Evolutionary conservation across 2,113 vertebrate genomes (phyloP).

Genomic region (Perca fluviatilis): DNA sequence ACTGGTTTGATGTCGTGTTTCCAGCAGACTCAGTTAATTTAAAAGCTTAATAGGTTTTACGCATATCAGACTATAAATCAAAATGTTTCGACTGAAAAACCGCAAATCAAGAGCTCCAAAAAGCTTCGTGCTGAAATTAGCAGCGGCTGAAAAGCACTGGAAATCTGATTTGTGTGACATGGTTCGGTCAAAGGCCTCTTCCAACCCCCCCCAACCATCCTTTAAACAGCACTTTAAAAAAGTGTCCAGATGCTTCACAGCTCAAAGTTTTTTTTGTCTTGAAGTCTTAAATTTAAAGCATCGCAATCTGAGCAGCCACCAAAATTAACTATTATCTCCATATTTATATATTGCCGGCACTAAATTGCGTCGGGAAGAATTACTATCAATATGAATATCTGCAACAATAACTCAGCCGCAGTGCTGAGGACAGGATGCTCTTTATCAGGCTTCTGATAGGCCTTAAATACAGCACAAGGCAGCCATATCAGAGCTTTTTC

Average conservation of each 20-base stretch:
- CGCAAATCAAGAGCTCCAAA: slow-evolving; percentile 63
- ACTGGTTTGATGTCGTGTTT: slow-evolving; percentile 42
- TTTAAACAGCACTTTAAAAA: slow-evolving; percentile 73
- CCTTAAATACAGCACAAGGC: slow-evolving; percentile 84
- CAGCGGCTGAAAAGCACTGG: slow-evolving; percentile 49
- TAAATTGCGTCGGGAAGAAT: slow-evolving; percentile 85
- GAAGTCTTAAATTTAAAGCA: slow-evolving; percentile 73
- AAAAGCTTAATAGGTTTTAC: slow-evolving; percentile 68
- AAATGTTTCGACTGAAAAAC: slow-evolving; percentile 53
- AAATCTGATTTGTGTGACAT: slow-evolving; percentile 72
- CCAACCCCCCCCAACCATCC: slow-evolving; percentile 17
- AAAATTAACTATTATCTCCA: slow-evolving; percentile 84
- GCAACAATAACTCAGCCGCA: slow-evolving; percentile 81
- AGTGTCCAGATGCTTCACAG: slow-evolving; percentile 70
- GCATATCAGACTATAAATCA: slow-evolving; percentile 63
- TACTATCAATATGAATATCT: slow-evolving; percentile 85
- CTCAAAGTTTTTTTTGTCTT: slow-evolving; percentile 56
- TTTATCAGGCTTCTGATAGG: slow-evolving; percentile 83
- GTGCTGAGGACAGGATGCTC: slow-evolving; percentile 80
- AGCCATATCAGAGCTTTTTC: slow-evolving; percentile 81
- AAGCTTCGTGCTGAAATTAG: slow-evolving; percentile 62
- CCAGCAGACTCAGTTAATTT: slow-evolving; percentile 63
- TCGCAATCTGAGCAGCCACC: slow-evolving; percentile 73
- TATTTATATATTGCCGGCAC: slow-evolving; percentile 83
- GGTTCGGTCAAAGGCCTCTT: slow-evolving; percentile 56